Percentiles rank a stretch among this genome's conserved stretches.
These are phyloP conservation scores for Mormoops blainvillei DNA, from an alignment of 2,113 vertebrate genomes.

Conservation along the genomic window DNA sequence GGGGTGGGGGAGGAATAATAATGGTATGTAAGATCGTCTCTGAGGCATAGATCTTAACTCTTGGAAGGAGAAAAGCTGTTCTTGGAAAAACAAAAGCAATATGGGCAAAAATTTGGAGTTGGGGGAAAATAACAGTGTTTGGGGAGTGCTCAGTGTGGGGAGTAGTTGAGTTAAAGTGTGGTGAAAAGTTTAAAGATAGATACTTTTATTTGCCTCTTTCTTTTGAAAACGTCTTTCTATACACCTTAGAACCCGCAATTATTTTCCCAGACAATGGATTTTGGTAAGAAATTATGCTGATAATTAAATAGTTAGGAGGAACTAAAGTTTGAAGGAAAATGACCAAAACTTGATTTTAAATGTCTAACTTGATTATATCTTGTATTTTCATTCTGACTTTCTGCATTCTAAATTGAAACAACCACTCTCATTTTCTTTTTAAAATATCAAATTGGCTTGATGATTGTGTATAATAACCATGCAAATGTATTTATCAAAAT, in stretches of 20 bases:
- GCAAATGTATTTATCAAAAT: neutral
- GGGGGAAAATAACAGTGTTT: neutral
- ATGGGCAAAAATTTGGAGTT: neutral
- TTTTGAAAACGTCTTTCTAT: neutral
- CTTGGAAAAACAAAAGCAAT: neutral
- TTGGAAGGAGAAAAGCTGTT: neutral
- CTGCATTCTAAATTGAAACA: neutral
- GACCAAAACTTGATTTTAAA: neutral
- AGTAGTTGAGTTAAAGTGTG: neutral
- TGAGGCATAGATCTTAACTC: neutral
- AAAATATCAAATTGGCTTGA: neutral
- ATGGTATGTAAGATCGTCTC: neutral
- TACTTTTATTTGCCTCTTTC: neutral
- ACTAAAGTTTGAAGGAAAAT: constrained; percentile 6
- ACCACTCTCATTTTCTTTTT: neutral
- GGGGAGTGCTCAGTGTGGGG: neutral
- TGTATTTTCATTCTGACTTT: neutral
- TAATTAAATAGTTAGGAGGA: neutral
- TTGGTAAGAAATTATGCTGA: neutral
- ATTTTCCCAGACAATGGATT: neutral
- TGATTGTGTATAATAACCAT: neutral
- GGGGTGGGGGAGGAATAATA: neutral
- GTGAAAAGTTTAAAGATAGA: neutral
- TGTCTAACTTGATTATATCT: neutral
- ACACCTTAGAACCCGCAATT: neutral